Base-by-base conservation (phyloP, 2,113 vertebrate species). In the Macrotis lagotis region DNA sequence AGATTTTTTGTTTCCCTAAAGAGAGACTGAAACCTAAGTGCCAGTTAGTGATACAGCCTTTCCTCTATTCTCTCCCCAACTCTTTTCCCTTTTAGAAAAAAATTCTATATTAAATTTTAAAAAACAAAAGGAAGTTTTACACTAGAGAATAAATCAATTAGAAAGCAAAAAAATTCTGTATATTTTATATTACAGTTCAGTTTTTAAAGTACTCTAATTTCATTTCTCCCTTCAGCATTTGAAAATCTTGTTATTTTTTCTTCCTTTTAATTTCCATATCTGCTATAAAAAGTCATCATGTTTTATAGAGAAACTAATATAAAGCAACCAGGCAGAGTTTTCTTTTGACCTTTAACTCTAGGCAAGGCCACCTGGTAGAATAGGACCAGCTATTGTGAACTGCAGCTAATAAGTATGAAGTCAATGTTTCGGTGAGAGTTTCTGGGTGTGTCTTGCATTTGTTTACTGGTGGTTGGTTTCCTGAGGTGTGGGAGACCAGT, bases 401-500 rank as follows among this genome's bases (percentile, higher is more conserved):
- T 31, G 37, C 37, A 37, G 10, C 59, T 49, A 44, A 25, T 48
- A 24, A 51, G 47, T 53, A 8, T 95, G 96, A 97, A 94, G 97
- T 97, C 59, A 97, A 48, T 92, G 95, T 98, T 98, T 97, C 47
- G 0, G 91, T 22, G 90, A 83, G 96, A 98, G 98, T 98, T 98
- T 98, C 98, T 98, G 98, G 98, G 98, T 94, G 97, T 98, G 97
- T 97, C 92, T 51, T 91, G 52, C 74, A 28, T 97, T 95, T 97
- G 91, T 98, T 98, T 97, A 95, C 95, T 95, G 96, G 95, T 91
- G 93, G 96, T 97, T 92, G 93, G 96, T 98, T 97, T 98, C 93
- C 10, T 92, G 95, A 95, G 93, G 50, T 89, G 28, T 25, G 92
- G 91, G 51, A 93, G 50, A 53, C 96, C n/a, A 53, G 50, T 88